Conservation (phyloP, 2,113 vertebrate species). For the Crotalus helleri region DNA sequence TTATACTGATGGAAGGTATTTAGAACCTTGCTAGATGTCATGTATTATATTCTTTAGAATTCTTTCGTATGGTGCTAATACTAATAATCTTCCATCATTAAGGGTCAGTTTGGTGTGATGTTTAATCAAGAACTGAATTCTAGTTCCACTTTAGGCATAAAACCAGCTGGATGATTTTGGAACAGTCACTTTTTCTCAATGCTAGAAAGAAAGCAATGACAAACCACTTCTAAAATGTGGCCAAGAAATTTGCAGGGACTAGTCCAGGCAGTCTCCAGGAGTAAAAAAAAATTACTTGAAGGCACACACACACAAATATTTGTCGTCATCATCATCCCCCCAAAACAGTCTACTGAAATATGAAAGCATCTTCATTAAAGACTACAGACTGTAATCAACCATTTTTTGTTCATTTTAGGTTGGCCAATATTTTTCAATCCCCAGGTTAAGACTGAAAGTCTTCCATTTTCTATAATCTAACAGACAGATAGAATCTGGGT, state of each 20-base stretch:
- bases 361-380: neutral
- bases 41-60: neutral
- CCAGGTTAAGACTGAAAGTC: neutral
- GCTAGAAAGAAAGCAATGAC: neutral
- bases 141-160: neutral
- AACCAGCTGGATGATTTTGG: neutral
- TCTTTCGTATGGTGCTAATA: slow-evolving; percentile 8
- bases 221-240: neutral
- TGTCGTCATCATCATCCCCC: neutral
- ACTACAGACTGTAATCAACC: neutral
- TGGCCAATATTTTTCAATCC: neutral
- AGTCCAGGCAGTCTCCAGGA: neutral
- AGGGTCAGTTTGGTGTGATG: neutral
- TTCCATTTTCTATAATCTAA: neutral
- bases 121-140: neutral
- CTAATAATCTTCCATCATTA: neutral
- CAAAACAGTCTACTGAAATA: neutral
- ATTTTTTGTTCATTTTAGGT: neutral
- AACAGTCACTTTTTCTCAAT: neutral
- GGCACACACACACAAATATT: neutral
- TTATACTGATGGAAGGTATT: neutral
- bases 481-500: neutral
- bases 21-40: neutral
- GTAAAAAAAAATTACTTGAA: too few relatives aligned
- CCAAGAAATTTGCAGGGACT: neutral